Evolutionary conservation across 2,797 vertebrate species (phyloP).

Genomic region (Pogonophryne albipinna): DNA sequence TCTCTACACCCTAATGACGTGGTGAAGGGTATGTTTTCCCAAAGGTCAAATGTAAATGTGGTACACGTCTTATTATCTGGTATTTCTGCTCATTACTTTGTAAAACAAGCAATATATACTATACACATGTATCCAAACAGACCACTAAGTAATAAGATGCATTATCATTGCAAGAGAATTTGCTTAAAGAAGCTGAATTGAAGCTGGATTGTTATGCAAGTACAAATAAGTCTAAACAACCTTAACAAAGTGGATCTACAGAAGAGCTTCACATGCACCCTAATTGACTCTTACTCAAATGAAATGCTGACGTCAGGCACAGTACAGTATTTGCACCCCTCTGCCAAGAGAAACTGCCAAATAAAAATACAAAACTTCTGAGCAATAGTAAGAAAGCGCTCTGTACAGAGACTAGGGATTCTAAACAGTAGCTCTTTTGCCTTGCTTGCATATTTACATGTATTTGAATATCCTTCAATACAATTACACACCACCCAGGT

Average conservation of each 20-base stretch:
- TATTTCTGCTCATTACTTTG: conserved; percentile 25
- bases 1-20: conserved; percentile 23
- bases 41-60: conserved; percentile 4
- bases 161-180: conserved; percentile 26
- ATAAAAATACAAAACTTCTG: conserved; percentile 35
- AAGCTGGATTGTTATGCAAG: neutral
- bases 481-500: conserved; percentile 47
- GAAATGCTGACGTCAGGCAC: conserved; percentile 42
- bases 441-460: conserved; percentile 37
- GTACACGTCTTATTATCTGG: conserved; percentile 28
- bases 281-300: conserved; percentile 36
- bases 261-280: conserved; percentile 25
- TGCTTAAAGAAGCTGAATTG: conserved; percentile 20
- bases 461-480: conserved; percentile 23
- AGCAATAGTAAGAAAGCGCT: conserved; percentile 28
- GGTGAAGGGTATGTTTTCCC: conserved; percentile 3
- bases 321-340: conserved; percentile 36
- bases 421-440: conserved; percentile 33
- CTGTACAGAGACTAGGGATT: conserved; percentile 23
- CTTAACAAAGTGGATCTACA: conserved; percentile 13
- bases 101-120: conserved; percentile 12
- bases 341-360: conserved; percentile 45
- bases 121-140: neutral
- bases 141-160: conserved; percentile 3
- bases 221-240: neutral